Conservation (phyloP, 2,113 vertebrate species). For the Corvus cornix region DNA sequence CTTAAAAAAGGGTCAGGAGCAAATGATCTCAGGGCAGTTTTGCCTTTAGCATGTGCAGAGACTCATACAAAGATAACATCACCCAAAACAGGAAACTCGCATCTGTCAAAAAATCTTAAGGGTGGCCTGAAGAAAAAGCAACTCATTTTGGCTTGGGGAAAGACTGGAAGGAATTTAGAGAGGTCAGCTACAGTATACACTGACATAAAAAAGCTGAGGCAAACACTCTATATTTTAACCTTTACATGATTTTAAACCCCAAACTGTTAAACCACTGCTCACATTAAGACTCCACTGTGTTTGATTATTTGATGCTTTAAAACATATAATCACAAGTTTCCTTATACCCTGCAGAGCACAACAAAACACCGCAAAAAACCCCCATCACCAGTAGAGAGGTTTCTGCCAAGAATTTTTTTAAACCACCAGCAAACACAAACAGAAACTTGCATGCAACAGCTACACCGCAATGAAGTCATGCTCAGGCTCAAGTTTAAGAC, state of each 20-base stretch:
- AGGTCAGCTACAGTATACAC: slow-evolving; percentile 27
- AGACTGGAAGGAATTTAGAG: slow-evolving; percentile 38
- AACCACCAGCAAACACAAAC: slow-evolving; percentile 54
- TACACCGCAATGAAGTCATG: slow-evolving; percentile 16
- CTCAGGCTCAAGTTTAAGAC: slow-evolving; percentile 21
- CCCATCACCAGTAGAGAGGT: neutral
- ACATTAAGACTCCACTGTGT: slow-evolving; percentile 36
- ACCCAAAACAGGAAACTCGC: slow-evolving; percentile 33
- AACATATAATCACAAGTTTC: slow-evolving; percentile 64
- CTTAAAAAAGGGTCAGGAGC: neutral
- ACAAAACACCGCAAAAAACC: slow-evolving; percentile 19
- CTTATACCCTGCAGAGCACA: slow-evolving; percentile 69
- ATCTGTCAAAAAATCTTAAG: slow-evolving; percentile 43
- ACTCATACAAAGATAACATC: slow-evolving; percentile 20
- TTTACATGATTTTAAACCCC: slow-evolving; percentile 14
- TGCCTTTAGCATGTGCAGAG: slow-evolving; percentile 40
- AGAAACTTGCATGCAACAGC: slow-evolving; percentile 62
- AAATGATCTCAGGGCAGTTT: neutral
- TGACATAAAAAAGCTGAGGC: slow-evolving; percentile 33
- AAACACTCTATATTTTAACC: slow-evolving; percentile 8
- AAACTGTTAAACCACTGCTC: slow-evolving; percentile 65
- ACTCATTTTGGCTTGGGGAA: slow-evolving; percentile 28
- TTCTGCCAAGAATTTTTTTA: slow-evolving; percentile 40
- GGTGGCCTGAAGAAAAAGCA: slow-evolving; percentile 20
- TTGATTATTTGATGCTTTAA: slow-evolving; percentile 68